Percentiles rank a stretch among this genome's conserved stretches.
These are phyloP conservation scores for Poeciliopsis turneri DNA, from an alignment of 2,797 vertebrate genomes.

Conservation along the genomic window DNA sequence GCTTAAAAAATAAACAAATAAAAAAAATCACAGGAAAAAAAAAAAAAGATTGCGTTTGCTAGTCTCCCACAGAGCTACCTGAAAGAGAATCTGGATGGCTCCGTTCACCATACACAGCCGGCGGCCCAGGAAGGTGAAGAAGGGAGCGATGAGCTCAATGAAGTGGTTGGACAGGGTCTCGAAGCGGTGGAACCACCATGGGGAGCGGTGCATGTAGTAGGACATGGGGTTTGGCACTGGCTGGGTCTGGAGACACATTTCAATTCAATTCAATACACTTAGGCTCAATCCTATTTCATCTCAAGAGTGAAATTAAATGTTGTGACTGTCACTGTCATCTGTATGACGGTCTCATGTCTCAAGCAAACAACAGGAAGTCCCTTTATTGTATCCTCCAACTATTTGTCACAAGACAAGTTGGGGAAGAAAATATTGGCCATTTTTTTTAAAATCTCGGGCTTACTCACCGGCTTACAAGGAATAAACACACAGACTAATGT, in stretches of 20 bases:
- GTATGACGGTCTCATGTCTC: background rate
- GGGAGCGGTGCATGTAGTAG: constrained; percentile 91
- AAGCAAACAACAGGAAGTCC: background rate
- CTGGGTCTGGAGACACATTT: constrained; percentile 84
- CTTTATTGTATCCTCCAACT: background rate
- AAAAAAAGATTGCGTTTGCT: background rate
- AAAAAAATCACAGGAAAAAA: background rate
- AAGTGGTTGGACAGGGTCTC: constrained; percentile 91
- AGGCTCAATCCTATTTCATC: background rate
- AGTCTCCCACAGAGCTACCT: constrained; percentile 78
- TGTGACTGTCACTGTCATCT: background rate
- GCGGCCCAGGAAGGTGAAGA: constrained; percentile 89
- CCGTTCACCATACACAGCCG: constrained; percentile 85
- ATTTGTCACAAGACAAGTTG: background rate
- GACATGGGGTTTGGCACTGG: constrained; percentile 93
- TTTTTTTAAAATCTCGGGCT: background rate
- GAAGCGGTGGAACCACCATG: constrained; percentile 90
- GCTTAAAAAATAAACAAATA: background rate
- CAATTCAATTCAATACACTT: background rate
- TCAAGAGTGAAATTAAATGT: background rate
- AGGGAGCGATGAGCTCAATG: constrained; percentile 89
- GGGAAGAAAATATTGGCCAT: background rate
- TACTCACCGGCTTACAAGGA: background rate
- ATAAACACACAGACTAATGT: background rate
- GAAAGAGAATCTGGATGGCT: constrained; percentile 89